Evolutionary conservation across 2,888 invertebrate species (phyloP), one percentile per base, ranked within the genome.

Genomic region (Agrochola lota): DNA sequence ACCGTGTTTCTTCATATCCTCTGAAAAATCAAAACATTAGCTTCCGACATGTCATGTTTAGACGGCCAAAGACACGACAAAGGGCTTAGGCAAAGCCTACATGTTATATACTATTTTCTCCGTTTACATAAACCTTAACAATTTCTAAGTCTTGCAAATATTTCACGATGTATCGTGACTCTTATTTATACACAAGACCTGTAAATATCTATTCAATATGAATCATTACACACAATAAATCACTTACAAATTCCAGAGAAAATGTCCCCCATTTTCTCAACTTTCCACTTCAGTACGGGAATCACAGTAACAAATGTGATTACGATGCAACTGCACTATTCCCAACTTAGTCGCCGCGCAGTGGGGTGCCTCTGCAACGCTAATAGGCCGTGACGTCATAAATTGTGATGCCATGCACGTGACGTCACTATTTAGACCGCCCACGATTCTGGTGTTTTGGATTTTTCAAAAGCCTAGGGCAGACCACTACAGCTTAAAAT

Each of bases 321-420:
- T 89, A 87, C 84, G 72, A 84, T 89, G 85, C 84, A 89, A 85
- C 79, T 87, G 87, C 85, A 84, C 84, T 83, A 85, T 77, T 83
- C 85, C 46, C 66, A 66, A 84, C 77, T 88, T 80, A 78, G 87
- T 88, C 87, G 78, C 86, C 59, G 84, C 81, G 77, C 86, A 66
- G 78, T 85, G 76, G 86, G 85, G 83, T 85, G 85, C 71, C 88
- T 64, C 60, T 20, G 63, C 15, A 30, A 85, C 85, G 85, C 90
- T 92, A 92, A 92, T 91, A 91, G 86, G 77, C 91, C 91, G 83
- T 91, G 91, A 92, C 91, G 90, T 91, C 90, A 90, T 91, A 91
- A 87, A 88, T 89, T 87, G 74, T 75, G 81, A 87, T 78, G 77
- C 76, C 62, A 80, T 78, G 77, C 71, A 66, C 66, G 57, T 84